These are phyloP conservation scores for Trachelus tabidus DNA, from an alignment of 2,888 invertebrate species.

Conservation along the genomic window DNA sequence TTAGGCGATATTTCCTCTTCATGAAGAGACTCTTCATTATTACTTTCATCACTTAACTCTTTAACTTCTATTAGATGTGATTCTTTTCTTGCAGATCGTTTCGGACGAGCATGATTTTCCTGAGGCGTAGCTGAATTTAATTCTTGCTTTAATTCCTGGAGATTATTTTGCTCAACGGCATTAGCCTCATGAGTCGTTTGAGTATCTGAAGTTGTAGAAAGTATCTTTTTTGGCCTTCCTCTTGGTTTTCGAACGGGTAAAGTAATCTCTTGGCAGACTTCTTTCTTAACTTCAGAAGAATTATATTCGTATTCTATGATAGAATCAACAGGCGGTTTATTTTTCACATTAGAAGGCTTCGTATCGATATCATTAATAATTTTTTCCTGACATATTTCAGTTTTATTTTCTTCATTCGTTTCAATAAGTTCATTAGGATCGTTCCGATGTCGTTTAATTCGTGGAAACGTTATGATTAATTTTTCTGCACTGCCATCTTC, in stretches of 20 bases:
- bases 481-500: not conserved
- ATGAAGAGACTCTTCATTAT: not conserved
- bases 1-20: not conserved
- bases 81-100: not conserved
- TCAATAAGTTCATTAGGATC: not conserved
- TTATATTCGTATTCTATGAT: not conserved
- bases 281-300: not conserved
- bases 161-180: not conserved
- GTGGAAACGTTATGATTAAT: not conserved
- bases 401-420: not conserved
- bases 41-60: not conserved
- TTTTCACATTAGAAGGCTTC: not conserved
- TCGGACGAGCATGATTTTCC: not conserved
- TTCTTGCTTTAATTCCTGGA: not conserved
- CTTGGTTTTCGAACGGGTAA: conserved; percentile 21
- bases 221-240: conserved; percentile 17
- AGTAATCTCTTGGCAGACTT: not conserved
- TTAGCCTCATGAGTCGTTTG: not conserved
- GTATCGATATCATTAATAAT: not conserved
- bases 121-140: not conserved
- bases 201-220: not conserved
- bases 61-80: not conserved
- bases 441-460: not conserved
- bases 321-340: not conserved
- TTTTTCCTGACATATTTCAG: not conserved